A percentile compares a stretch with the other conserved stretches of the same genome.
These are phyloP conservation scores for Phaethon lepturus DNA, from an alignment of 2,113 vertebrate genomes.

Conservation along the genomic window DNA sequence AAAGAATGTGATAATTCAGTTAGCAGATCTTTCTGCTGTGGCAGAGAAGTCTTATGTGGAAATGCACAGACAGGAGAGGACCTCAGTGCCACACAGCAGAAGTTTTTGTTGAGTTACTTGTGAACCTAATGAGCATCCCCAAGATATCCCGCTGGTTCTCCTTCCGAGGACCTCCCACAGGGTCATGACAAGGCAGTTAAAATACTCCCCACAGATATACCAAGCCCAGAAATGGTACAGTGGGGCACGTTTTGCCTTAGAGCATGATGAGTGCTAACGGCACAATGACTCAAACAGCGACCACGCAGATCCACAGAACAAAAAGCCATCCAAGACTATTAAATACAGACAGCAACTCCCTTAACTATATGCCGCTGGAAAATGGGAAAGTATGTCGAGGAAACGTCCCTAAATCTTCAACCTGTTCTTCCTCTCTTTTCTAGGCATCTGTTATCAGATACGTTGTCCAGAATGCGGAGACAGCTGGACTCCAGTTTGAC, in stretches of 20 bases:
- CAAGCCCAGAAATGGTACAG: neutral
- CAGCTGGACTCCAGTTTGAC: neutral
- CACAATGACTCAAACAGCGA: neutral
- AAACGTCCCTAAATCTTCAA: neutral
- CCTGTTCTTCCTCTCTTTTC: neutral
- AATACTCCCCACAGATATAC: neutral
- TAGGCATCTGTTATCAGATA: neutral
- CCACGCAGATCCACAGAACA: neutral
- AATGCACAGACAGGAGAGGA: neutral
- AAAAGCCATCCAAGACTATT: neutral
- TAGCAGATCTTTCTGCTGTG: neutral
- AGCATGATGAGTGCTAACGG: neutral
- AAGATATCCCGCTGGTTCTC: neutral
- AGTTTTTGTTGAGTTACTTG: neutral
- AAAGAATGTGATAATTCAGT: neutral
- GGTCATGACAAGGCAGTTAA: neutral
- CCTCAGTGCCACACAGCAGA: neutral
- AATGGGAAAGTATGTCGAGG: neutral
- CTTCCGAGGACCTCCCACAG: neutral
- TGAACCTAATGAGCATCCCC: neutral
- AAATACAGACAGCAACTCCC: neutral
- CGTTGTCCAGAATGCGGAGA: neutral
- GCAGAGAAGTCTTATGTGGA: neutral
- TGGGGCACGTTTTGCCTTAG: neutral
- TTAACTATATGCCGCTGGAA: neutral